Conservation (phyloP, 2,888 invertebrate species). For the Tinea trinotella region DNA sequence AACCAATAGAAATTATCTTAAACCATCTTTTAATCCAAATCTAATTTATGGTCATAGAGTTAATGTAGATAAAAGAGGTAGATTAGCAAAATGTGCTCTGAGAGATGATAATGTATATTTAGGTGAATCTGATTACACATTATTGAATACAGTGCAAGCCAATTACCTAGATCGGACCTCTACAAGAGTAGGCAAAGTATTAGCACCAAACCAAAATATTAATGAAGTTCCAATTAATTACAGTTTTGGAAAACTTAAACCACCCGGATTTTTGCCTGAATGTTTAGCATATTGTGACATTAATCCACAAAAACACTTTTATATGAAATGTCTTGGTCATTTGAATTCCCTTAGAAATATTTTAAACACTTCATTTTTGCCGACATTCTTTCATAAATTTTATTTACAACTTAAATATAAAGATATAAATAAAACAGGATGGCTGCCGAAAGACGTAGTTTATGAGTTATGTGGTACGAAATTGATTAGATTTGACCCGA, state of each 20-base stretch:
- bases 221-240: slow-evolving; percentile 52
- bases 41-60: slow-evolving; percentile 57
- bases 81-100: slow-evolving; percentile 54
- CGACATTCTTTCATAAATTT: slow-evolving; percentile 42
- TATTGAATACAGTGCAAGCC: slow-evolving; percentile 50
- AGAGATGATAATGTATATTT: slow-evolving; percentile 42
- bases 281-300: slow-evolving; percentile 47
- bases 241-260: slow-evolving; percentile 54
- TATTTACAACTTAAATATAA: slow-evolving; percentile 45
- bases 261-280: slow-evolving; percentile 55
- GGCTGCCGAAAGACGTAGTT: slow-evolving; percentile 53
- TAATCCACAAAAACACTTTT: slow-evolving; percentile 45
- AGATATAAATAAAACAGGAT: slow-evolving; percentile 52
- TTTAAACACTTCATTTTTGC: slow-evolving; percentile 38
- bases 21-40: slow-evolving; percentile 50
- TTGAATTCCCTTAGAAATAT: slow-evolving; percentile 52
- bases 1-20: slow-evolving; percentile 41
- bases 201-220: slow-evolving; percentile 65
- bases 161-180: slow-evolving; percentile 38
- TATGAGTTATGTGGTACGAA: slow-evolving; percentile 53
- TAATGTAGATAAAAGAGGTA: slow-evolving; percentile 57
- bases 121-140: slow-evolving; percentile 44
- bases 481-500: slow-evolving; percentile 55
- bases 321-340: slow-evolving; percentile 54
- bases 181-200: slow-evolving; percentile 45